Evolutionary conservation across 2,888 invertebrate genomes (phyloP), one percentile per base, ranked within the genome.

Genomic region (Temnothorax rugatulus): DNA sequence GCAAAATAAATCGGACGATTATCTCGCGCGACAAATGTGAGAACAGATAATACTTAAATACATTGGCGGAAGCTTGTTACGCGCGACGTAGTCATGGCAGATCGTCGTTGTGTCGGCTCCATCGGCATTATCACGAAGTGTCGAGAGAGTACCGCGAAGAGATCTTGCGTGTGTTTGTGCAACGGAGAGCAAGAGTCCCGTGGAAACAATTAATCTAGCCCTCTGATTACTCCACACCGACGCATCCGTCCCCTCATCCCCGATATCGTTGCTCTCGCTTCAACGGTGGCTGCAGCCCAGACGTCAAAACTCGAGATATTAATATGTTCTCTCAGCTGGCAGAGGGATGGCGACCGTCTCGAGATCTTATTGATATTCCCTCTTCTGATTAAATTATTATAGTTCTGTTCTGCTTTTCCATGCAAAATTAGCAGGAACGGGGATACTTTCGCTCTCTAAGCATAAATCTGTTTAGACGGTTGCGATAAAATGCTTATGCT

Each of bases 221-320:
- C 92, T 92, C 93, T 94, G 94, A 94, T 94, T 94, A 93, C 94
- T 94, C 91, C 91, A 88, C 88, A 88, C 88, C 91, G 88, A 88
- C 89, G 63, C 85, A 29, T 83, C 74, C 34, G 7, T 47, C 41
- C 73, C 66, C 69, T 57, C 84, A 92, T 87, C 87, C 81, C 85
- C 88, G 77, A 74, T 88, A 82, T 82, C 79, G 75, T 79, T 85
- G 34, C 87, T 86, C 87, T 79, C 83, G 63, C 86, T 84, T 79
- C 68, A 68, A 82, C 86, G 74, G 76, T 21, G 73, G 82, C 84
- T 85, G 79, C 88, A 88, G 81, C 84, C 84, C 88, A 92, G 91
- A 94, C 90, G 94, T 94, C 94, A 94, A 94, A 94, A 94, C 94
- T 94, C 93, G 88, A 93, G 94, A 93, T 94, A 94, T 94, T 94